A percentile compares a stretch with the other conserved stretches of the same genome.
Conservation (phyloP, 2,113 vertebrate species). For the Balaeniceps rex region DNA sequence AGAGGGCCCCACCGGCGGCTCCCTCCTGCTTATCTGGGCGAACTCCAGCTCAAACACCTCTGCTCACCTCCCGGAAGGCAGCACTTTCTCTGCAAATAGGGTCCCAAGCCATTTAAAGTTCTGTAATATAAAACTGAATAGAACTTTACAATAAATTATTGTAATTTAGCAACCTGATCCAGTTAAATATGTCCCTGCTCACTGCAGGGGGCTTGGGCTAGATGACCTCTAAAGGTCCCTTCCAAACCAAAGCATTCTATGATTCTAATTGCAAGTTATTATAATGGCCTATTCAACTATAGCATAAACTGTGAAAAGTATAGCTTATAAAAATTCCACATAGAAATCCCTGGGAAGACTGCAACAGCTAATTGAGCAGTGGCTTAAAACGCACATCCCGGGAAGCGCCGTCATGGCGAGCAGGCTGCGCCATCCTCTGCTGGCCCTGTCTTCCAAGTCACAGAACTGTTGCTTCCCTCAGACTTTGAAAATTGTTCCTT, state of each 20-base stretch:
- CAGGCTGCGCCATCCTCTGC: not conserved
- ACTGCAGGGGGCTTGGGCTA: too few relatives aligned
- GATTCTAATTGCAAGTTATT: not conserved
- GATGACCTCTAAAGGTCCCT: too few relatives aligned
- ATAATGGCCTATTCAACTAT: not conserved
- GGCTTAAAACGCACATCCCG: rapidly evolving
- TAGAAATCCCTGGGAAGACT: not conserved
- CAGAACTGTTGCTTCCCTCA: not conserved
- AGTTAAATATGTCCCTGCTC: too few relatives aligned
- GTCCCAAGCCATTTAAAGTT: not conserved
- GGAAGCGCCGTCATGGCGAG: not conserved
- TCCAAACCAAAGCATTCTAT: too few relatives aligned
- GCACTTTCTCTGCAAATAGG: not conserved
- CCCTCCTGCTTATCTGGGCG: rapidly evolving
- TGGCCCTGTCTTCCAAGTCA: not conserved
- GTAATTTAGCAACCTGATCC: too few relatives aligned
- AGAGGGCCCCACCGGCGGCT: not conserved
- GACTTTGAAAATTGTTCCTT: not conserved
- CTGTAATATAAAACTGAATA: not conserved
- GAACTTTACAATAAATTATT: not conserved
- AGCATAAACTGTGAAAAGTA: not conserved
- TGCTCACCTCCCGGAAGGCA: not conserved
- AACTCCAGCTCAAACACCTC: not conserved
- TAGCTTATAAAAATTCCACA: not conserved
- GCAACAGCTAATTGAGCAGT: not conserved